Evolutionary conservation across 2,888 invertebrate genomes (phyloP), one percentile per base, ranked within the genome.

Genomic region (Junonia oenone): DNA sequence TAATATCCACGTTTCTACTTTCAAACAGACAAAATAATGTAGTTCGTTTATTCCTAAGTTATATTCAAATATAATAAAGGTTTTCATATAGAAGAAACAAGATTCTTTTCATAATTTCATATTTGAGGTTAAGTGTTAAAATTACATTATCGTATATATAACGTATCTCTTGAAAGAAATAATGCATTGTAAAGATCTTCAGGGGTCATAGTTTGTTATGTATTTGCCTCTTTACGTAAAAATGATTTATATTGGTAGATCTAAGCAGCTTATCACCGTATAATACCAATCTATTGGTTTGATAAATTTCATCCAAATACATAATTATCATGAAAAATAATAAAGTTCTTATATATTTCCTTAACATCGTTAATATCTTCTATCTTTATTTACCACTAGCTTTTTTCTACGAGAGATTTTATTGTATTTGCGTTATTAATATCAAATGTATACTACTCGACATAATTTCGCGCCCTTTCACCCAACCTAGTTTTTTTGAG

Each of bases 381-480:
- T n/a, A n/a, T n/a, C n/a, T n/a, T n/a, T 6, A 17, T 6, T 8
- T 26, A 22, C 6, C 1, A n/a, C n/a, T 6, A 26, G 6, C 5
- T 13, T 43, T 22, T 6, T 43, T 13, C 4, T 43, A 26, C 6
- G 8, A 19, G 22, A 43, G 22, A 13, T 43, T 43, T 43, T 6
- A 43, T 26, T 26, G 14, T 45, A 37, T 38, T 37, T 57, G 51
- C 45, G 38, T 38, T 40, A 46, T 40, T 26, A 51, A 56, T 53
- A 56, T 53, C 46, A 35, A 56, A 55, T 55, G 43, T 53, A 58
- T 49, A 54, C 64, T 68, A 65, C 65, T 71, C 71, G 65, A 75
- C 73, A 75, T 80, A 76, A 83, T 89, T 90, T 90, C 89, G 90
- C 90, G 90, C 90, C 90, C 89, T 90, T 90, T 89, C 89, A 87